Evolutionary conservation across 2,888 invertebrate genomes (phyloP).

Genomic region (Macrosiphum euphorbiae): DNA sequence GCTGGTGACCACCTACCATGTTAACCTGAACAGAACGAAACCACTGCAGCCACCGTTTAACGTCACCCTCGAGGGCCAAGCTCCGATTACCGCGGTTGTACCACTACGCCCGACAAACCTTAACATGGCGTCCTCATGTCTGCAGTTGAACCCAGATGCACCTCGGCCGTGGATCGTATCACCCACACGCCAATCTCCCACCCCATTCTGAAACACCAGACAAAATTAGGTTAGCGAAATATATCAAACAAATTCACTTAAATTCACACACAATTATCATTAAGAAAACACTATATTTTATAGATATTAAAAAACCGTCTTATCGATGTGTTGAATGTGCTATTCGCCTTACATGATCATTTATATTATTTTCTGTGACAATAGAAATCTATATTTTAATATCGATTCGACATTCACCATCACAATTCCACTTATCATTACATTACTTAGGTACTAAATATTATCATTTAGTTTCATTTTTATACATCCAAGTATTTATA

Average conservation of each 20-base stretch:
- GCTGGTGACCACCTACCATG: constrained; percentile 65
- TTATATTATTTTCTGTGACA: neutral
- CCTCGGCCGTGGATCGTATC: constrained; percentile 4
- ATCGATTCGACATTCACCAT: neutral
- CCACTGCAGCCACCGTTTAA: neutral
- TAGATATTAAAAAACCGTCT: neutral
- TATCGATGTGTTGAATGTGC: neutral
- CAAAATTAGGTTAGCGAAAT: neutral
- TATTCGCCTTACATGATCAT: neutral
- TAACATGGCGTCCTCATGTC: constrained; percentile 39
- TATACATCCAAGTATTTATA: neutral
- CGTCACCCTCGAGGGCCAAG: neutral
- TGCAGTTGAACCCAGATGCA: neutral
- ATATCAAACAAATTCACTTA: neutral
- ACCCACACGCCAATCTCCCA: constrained; percentile 6
- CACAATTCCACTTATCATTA: neutral
- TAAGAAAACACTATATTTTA: neutral
- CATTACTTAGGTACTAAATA: neutral
- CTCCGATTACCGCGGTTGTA: neutral
- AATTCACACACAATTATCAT: neutral
- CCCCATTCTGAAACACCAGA: constrained; percentile 49
- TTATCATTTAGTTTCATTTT: neutral
- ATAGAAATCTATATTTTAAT: neutral
- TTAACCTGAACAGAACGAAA: constrained; percentile 60
- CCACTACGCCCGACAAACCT: neutral